Percentiles rank a stretch among this genome's conserved stretches.
Conservation (phyloP, 2,797 vertebrate genomes). For the Menidia menidia region DNA sequence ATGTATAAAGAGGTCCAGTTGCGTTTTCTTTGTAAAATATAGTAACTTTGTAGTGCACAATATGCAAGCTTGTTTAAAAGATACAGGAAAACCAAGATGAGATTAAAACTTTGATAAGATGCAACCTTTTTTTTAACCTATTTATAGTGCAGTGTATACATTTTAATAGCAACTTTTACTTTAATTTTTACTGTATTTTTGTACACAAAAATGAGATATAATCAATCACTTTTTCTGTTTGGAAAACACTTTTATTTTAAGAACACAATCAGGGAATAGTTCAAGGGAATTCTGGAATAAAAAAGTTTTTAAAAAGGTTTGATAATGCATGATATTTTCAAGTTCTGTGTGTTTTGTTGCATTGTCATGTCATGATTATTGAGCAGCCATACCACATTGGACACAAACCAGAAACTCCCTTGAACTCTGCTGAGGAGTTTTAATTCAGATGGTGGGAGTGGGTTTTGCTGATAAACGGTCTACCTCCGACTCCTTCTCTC, state of each 20-base stretch:
- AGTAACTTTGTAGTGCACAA: conserved; percentile 1
- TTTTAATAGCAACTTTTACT: neutral
- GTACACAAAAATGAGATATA: too few species aligned
- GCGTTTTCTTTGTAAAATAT: conserved; percentile 6
- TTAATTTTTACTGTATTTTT: too few species aligned
- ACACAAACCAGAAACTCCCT: neutral
- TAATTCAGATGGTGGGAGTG: neutral
- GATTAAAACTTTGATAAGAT: neutral
- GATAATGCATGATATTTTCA: neutral
- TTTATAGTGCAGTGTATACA: neutral
- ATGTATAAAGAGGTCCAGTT: neutral
- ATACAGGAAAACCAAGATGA: neutral
- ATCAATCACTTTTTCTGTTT: neutral
- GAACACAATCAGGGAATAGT: neutral
- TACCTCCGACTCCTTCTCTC: conserved; percentile 43
- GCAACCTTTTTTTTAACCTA: neutral
- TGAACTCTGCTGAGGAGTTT: neutral
- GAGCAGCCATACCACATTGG: neutral
- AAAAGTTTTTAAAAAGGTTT: neutral
- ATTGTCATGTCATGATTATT: too few species aligned
- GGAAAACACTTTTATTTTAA: neutral
- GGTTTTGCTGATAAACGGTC: conserved; percentile 55
- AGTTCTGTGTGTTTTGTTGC: neutral
- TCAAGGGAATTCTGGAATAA: neutral
- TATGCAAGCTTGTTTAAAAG: neutral